These are phyloP conservation scores for Lampris megalopsis DNA, from an alignment of 2,113 vertebrate species.

Conservation along the genomic window DNA sequence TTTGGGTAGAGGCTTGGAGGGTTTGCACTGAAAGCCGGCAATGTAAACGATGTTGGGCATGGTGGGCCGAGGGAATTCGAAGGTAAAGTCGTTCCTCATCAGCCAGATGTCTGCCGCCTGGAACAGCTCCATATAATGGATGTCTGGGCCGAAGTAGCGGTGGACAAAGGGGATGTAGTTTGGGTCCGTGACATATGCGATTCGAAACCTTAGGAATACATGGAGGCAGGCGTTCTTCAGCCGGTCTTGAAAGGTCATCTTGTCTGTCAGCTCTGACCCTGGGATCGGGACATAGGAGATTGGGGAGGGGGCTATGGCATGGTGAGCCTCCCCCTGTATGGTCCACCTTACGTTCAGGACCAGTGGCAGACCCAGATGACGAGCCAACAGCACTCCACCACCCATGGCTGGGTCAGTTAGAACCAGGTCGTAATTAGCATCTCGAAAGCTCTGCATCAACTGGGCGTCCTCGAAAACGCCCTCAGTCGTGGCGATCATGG, in stretches of 20 bases:
- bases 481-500: neutral
- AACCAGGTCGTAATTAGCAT: conserved; percentile 6
- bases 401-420: conserved; percentile 10
- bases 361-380: conserved; percentile 11
- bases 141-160: conserved; percentile 9
- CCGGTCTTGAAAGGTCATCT: conserved; percentile 8
- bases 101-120: conserved; percentile 28
- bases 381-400: conserved; percentile 2
- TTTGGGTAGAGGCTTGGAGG: conserved; percentile 12
- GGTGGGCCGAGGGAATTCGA: too few relatives aligned
- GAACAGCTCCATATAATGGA: conserved; percentile 20
- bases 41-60: conserved; percentile 15
- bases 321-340: conserved; percentile 13
- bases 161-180: conserved; percentile 10
- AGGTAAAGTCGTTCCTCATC: conserved; percentile 13
- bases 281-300: conserved; percentile 13
- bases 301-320: conserved; percentile 4
- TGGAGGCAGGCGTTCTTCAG: neutral
- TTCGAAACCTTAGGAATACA: neutral
- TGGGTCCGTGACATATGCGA: conserved; percentile 3
- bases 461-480: neutral
- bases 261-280: conserved; percentile 12
- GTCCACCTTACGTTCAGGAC: conserved; percentile 25
- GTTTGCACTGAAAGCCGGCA: conserved; percentile 18
- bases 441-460: neutral